A percentile compares a stretch with the other conserved stretches of the same genome.
Evolutionary conservation across 2,113 vertebrate species (phyloP).

Genomic region (Gymnarchus niloticus): DNA sequence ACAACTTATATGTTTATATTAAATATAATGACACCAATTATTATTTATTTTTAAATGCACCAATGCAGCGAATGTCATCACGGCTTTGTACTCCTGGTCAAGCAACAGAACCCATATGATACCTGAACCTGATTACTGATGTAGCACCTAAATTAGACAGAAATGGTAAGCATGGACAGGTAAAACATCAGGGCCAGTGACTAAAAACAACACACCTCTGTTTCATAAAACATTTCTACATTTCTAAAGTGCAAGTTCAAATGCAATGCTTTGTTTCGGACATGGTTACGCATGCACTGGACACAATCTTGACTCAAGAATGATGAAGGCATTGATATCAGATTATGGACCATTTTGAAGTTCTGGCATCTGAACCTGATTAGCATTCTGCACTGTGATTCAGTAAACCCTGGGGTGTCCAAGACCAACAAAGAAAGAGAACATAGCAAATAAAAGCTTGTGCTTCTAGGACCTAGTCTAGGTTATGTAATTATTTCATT

Average conservation of each 20-base stretch:
- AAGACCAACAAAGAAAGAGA: not conserved
- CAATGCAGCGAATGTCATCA: not conserved
- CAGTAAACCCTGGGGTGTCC: not conserved
- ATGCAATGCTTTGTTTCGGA: no score
- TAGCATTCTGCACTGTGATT: not conserved
- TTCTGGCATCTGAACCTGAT: not conserved
- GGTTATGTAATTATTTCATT: not conserved
- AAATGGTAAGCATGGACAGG: no score
- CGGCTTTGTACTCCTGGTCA: not conserved
- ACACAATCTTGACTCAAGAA: no score
- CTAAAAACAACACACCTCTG: no score
- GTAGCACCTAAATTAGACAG: no score
- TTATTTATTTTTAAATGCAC: not conserved
- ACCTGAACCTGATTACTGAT: not conserved
- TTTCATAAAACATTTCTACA: no score
- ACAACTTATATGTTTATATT: not conserved
- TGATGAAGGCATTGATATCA: no score
- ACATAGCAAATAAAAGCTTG: not conserved
- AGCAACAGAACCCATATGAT: no score
- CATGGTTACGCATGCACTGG: no score
- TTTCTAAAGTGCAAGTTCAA: no score
- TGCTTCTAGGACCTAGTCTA: not conserved
- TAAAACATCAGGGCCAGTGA: no score
- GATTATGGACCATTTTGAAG: no score
- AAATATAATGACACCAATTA: not conserved